Base-by-base conservation (phyloP, 2,113 vertebrate species). In the Petroica traversi region DNA sequence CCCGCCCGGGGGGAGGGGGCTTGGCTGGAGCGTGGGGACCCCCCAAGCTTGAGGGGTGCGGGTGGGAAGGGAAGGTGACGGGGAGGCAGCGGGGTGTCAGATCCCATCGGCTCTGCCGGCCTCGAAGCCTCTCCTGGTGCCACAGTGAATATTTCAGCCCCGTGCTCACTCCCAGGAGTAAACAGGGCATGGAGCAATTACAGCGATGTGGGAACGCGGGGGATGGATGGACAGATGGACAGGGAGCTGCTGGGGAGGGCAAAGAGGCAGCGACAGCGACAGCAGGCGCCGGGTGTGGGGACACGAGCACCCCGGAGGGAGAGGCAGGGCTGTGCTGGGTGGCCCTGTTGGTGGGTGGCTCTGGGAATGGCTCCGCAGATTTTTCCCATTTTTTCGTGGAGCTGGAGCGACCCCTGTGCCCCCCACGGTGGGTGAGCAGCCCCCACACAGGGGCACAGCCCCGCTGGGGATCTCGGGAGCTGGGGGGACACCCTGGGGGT, bases 121-220 rank as follows among this genome's bases (percentile, higher is more conserved):
- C 85, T 96, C 95, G 76, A 6, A 45, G 4, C 29, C 91, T 80
- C 85, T 55, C 67, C 83, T 54, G 88, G 89, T 96, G 97, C 96
- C 96, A 97, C n/a, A 81, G 92, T 31, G 94, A 67, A 91, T 96
- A 92, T 97, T 97, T 97, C 97, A 97, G 36, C 89, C 92, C 67
- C 24, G 64, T 43, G 59, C 11, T 20, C 90, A 3, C 78, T 54
- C 16, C 18, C 1, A 3, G 93, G 82, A 95, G 92, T 33, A 68
- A 94, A 92, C 68, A n/a, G 78, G 2, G 49, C 31, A 20, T 58
- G 6, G 33, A 1, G 6, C 93, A 84, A 91, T 95, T 96, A 94
- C 26, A 86, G 77, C 43, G 15, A 95, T 95, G 97, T 74, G 83
- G 8, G 19, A 2, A 6, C 2, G 79, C 8, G 73, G 71, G 14